Base-by-base conservation (phyloP, 2,113 vertebrate genomes). In the Apteryx mantelli region DNA sequence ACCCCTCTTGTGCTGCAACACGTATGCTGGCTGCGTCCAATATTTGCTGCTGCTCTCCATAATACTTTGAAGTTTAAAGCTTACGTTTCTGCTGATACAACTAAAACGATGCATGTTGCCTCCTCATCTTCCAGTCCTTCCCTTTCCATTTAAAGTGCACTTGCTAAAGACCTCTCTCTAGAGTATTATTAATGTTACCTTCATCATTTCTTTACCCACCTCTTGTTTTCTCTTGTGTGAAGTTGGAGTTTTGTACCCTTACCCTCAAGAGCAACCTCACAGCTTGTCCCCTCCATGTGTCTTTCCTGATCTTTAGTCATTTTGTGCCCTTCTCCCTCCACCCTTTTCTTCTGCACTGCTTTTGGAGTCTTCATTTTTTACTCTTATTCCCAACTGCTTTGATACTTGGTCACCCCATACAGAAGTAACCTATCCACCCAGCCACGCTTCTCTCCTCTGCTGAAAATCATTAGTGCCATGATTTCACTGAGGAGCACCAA, bases 31-130 rank as follows among this genome's bases (percentile, higher is more conserved):
- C 9, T 8, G 11, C 12, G 50, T 30, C 69, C 74, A 36, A 8
- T 1, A 0, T 32, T 52, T 44, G 40, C 53, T 34, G 74, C 34
- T 80, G 38, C 30, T 63, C 40, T 16, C 25, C 3, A 0, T 38
- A 50, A 26, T n/a, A 26, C 25, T 42, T 36, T 20, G 10, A 69
- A 44, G 16, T 36, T 63, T 30, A 81, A 76, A 34, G 4, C 48
- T 11, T 42, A 11, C 46, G 20, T 28, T 53, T 84, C 16, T 7
- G 55, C 40, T 86, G 92, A 44, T 52, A 36, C 36, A 53, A 44
- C 28, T 36, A 10, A 52, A 69, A 32, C 46, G 50, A 10, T 13
- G 40, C 4, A 13, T 48, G 14, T n/a, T 20, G 34, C n/a, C 16
- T 12, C 48, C 61, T 48, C 34, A 12, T 48, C 60, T 40, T 53